Evolutionary conservation across 2,113 vertebrate genomes (phyloP), one percentile per base, ranked within the genome.

Genomic region (Atlantisia rogersi): DNA sequence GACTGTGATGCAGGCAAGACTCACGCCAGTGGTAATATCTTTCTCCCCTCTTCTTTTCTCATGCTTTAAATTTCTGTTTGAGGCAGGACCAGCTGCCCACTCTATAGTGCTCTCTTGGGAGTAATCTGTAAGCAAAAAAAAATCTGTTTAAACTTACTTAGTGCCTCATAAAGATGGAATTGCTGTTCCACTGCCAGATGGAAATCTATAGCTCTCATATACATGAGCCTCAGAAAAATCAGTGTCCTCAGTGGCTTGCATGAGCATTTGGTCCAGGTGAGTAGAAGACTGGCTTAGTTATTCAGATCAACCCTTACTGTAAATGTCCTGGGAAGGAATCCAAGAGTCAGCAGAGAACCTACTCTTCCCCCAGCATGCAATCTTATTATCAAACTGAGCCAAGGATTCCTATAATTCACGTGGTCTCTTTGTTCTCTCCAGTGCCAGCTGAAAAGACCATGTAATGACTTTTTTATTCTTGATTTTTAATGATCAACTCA

Each of bases 91-190:
- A 97, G 93, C 94, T 96, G 91, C 87, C 87, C 68, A 19, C 40
- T 92, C 62, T 88, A 42, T 94, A 96, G 65, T 91, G 52, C 19
- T 39, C 83, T 86, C 87, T n/a, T 80, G 67, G 81, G 94, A 96
- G 76, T 80, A 82, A 95, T 97, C 87, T 90, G 31, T 62, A 90
- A 17, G 28, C 69, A 86, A 78, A 90, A 91, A 87, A 87, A 93
- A 88, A 81, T 79, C 68, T 85, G 73, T 94, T 95, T 96, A 96
- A 94, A 96, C 86, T 96, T 94, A 63, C 73, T 92, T 96, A 88
- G 74, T 85, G 84, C 86, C 85, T 94, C 92, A 68, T 96, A 93
- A 95, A 96, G 80, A 71, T 86, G 84, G 80, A 96, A 93, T 94
- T 9, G 9, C 68, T 14, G 12, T 88, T 93, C 44, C n/a, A 29